Evolutionary conservation across 2,797 vertebrate species (phyloP), one percentile per base, ranked within the genome.

Genomic region (Xenopus petersii): DNA sequence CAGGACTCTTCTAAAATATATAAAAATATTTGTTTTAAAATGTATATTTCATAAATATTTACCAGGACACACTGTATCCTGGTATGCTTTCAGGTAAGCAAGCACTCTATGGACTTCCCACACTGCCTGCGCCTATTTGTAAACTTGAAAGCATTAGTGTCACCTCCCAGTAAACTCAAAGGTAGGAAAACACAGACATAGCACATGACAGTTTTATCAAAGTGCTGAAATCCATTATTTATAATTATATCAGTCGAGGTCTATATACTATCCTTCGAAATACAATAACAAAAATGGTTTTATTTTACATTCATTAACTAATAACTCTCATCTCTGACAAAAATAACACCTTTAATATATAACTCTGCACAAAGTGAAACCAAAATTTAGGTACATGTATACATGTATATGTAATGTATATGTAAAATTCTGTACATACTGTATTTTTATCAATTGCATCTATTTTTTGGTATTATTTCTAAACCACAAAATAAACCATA

Each of bases 1-100:
- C 36, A 42, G 36, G 5, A 42, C 5, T 42, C 5, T 42, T 42
- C 9, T n/a, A n/a, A n/a, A n/a, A n/a, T n/a, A n/a, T n/a, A n/a
- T 4, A 2, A 51, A 12, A 12, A 51, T 4, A 51, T 12, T 12
- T 51, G 84, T 86, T 88, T 91, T 90, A 91, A 87, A 91, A 88
- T 84, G 81, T 86, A 85, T 88, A 42, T 89, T 88, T 92, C 91
- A 94, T 94, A 87, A 91, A 94, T 94, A 93, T 94, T 94, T 89
- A 94, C 92, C 87, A 86, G 49, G 3, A 81, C 84, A 83, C 75
- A 76, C 84, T 89, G 83, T 82, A 71, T 83, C 73, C 77, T 75
- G 74, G 83, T 72, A 73, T 82, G 85, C 87, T 90, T 89, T 90
- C 85, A 87, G 89, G 87, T 74, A 66, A 87, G 87, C 85, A 88